phyloP scores from a whole-genome alignment of 1,140 invertebrate species.

The Drosophila teissieri region DNA sequence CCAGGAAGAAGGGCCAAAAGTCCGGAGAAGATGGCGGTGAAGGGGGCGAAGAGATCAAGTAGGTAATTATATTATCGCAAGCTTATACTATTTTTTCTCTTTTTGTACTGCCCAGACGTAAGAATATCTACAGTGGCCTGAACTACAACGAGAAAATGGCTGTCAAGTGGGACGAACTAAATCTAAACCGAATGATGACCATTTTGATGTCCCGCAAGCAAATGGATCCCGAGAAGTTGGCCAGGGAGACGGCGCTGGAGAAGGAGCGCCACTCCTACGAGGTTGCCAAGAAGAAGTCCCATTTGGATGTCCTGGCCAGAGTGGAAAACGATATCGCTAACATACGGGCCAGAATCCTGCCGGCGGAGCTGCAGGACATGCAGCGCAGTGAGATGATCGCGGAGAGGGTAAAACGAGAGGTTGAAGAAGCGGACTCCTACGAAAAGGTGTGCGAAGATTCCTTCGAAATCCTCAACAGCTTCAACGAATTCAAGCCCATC shows the following conservation, averaged over 20 bases:
- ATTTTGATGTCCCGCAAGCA: conserved; percentile 81
- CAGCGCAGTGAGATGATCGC: conserved; percentile 74
- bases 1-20: conserved; percentile 38
- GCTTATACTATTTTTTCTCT: neutral
- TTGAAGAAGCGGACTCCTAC: conserved; percentile 53
- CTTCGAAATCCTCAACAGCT: conserved; percentile 46
- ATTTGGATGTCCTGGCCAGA: conserved; percentile 50
- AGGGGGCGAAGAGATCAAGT: conserved; percentile 19
- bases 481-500: conserved; percentile 61
- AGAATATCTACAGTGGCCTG: conserved; percentile 3
- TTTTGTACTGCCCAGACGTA: neutral
- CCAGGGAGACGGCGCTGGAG: conserved; percentile 73
- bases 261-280: conserved; percentile 75
- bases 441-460: conserved; percentile 41
- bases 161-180: conserved; percentile 75
- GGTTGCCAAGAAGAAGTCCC: conserved; percentile 70
- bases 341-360: conserved; percentile 71
- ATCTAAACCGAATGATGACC: conserved; percentile 74
- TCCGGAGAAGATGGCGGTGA: conserved; percentile 16
- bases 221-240: conserved; percentile 78
- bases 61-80: neutral
- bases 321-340: conserved; percentile 70
- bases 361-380: conserved; percentile 61
- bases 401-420: conserved; percentile 52
- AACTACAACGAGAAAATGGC: conserved; percentile 72